Evolutionary conservation across 2,888 invertebrate genomes (phyloP), one percentile per base, ranked within the genome.

Genomic region (Arrhopalites spinosus): DNA sequence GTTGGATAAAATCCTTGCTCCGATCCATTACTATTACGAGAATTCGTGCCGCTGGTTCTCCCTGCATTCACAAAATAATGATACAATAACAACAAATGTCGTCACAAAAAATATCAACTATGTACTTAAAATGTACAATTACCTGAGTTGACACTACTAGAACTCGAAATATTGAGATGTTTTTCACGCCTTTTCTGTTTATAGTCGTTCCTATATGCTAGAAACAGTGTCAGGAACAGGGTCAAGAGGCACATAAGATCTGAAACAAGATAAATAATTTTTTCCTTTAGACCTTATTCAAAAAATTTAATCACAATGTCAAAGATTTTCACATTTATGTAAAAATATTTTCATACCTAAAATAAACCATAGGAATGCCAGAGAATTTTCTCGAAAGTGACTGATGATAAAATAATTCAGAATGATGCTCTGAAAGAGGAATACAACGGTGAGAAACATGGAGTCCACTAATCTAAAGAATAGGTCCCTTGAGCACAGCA

Each of bases 401-500:
- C 47, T 59, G 17, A 82, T 83, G 0, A 83, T 76, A 30, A 79
- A 79, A 56, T 68, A 78, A 64, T 83, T 82, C 15, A 83, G 53
- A 25, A 78, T 73, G 5, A 81, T 77, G 67, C 76, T 79, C 63
- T 83, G 82, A 29, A 81, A 79, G 0, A 83, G 78, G 64, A 80
- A 81, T 1, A 83, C 73, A 2, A 72, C 17, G 7, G 72, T 53
- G 45, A 82, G 67, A 15, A 79, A 45, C 17, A 76, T 36, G n/a
- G 78, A 77, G 66, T 82, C 82, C n/a, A 45, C 17, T 11, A 75
- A 71, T 5, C 78, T 79, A 45, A 78, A 73, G 11, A 77, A 7
- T 0, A 74, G 76, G 13, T 68, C 69, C 63, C 68, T 78, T 61
- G 78, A 76, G 73, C 81, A 81, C 72, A 43, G 11, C 80, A 81